Evolutionary conservation across 2,113 vertebrate genomes (phyloP), one percentile per base, ranked within the genome.

Genomic region (Aleadryas rufinucha): DNA sequence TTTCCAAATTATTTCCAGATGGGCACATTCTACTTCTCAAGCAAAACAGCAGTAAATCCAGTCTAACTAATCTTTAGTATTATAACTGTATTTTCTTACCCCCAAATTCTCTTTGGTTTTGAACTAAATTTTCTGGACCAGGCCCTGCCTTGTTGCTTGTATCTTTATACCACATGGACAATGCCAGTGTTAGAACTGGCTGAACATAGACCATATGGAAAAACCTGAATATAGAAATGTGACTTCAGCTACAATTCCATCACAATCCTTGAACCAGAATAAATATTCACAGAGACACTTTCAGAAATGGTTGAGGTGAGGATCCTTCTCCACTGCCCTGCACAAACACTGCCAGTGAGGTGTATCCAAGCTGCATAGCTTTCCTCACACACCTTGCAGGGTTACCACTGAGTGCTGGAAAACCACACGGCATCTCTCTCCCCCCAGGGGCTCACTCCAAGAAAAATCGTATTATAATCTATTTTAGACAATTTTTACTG

Each of bases 1-100:
- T 85, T 72, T 45, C 78, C 66, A 84, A 87, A 94, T 84, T 76
- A 50, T 76, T 94, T 96, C 94, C 96, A 94, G 44, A 94, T 74
- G 70, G 33, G 35, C 69, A 57, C 39, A 33, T 72, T 87, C 35
- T 90, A 21, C 39, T 91, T 83, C 63, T 74, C 70, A 88, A 95
- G 53, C 52, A 92, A 89, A 96, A 69, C 21, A 84, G 50, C 1
- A 3, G 35, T 42, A 89, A 93, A 93, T 54, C 45, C 47, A 41
- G 60, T 42, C 42, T 65, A 87, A 53, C 12, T 74, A 57, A 70
- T 69, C 19, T 72, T 77, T 70, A 35, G 81, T 59, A 24, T 53
- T 72, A 19, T 28, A 90, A 41, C 39, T 57, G 11, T 74, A 49
- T 44, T 88, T 91, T 78, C 81, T 80, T 87, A 64, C 28, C 41